Evolutionary conservation across 2,888 invertebrate species (phyloP), one percentile per base, ranked within the genome.

Genomic region (Stenchaetothrips biformis): DNA sequence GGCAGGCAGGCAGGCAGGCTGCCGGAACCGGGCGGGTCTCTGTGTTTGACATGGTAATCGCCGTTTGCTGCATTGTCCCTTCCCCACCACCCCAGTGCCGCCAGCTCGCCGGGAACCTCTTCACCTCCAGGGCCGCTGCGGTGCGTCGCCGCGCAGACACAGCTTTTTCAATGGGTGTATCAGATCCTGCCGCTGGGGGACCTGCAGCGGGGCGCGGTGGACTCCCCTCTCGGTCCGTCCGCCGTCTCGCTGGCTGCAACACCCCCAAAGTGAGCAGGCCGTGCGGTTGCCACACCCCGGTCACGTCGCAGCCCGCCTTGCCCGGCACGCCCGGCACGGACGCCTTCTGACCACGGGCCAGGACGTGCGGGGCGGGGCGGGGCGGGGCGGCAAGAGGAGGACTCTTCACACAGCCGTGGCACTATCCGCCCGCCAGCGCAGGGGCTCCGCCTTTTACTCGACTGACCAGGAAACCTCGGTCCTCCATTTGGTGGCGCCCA

Each of bases 1-100:
- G 37, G 2, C 37, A 37, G 37, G 37, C 37, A 37, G 37, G 37
- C 37, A 37, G 37, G 37, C 37, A 4, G 37, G 25, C 67, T 16
- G 59, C 11, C 53, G 67, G 25, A 25, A 25, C 67, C 11, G 21
- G 25, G 67, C 25, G 21, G 67, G 67, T 21, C 67, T 21, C 21
- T 25, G 67, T 74, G 67, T 74, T 74, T 74, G 67, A 74, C 67
- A 74, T 74, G 67, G 67, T 74, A 74, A 74, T 74, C 59, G 59
- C 59, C 59, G 59, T 59, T 59, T 59, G 59, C 59, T 59, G 67
- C 67, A 74, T 74, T 74, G 67, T 74, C 4, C 67, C 67, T 11
- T 25, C 9, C 67, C 37, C 37, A 37, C 37, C 37, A 37, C 37
- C 2, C 37, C 37, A 4, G 37, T n/a, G 37, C 2, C 37, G 37